Base-by-base conservation (phyloP, 2,888 invertebrate species). In the Halocaridina rubra region DNA sequence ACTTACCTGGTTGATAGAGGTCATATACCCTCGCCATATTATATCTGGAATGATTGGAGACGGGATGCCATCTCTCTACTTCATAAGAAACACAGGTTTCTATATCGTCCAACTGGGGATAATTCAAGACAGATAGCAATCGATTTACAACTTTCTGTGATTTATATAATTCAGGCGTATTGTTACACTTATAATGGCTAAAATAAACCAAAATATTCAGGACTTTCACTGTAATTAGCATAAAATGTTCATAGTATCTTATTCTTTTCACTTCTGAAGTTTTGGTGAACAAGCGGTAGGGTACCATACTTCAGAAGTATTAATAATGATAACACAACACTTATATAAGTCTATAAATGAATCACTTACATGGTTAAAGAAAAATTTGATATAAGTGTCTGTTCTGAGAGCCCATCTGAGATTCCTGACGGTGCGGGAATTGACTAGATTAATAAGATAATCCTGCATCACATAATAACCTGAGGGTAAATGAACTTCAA, bases 41-140 rank as follows among this genome's bases (percentile, higher is more conserved):
- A 88, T 92, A 91, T 27, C 92, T 90, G 4, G 93, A 92, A 89
- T 92, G 90, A 89, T 93, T 93, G 32, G 93, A 93, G 0, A 93
- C 92, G 0, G 93, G 93, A 88, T 91, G 92, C 93, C 93, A 93
- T 69, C 93, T 90, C 27, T 88, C 84, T 13, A 88, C 80, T 53
- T 77, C 74, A 27, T 88, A 88, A 3, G 57, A 69, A 16, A 86
- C 24, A 53, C 88, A 88, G 2, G 84, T 86, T 30, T 76, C 71
- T 2, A 79, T 32, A 2, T 71, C 33, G 59, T 85, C 80, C 39
- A 88, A 29, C 88, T 88, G 80, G 2, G 33, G 32, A 46, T 16
- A n/a, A 39, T 2, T n/a, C n/a, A 30, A 64, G 22, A 0, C 24
- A 22, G 29, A 19, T n/a, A n/a, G n/a, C n/a, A n/a, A n/a, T n/a